Percentiles rank a stretch among this genome's conserved stretches.
Evolutionary conservation across 2,888 invertebrate species (phyloP).

Genomic region (Drosophila falleni): DNA sequence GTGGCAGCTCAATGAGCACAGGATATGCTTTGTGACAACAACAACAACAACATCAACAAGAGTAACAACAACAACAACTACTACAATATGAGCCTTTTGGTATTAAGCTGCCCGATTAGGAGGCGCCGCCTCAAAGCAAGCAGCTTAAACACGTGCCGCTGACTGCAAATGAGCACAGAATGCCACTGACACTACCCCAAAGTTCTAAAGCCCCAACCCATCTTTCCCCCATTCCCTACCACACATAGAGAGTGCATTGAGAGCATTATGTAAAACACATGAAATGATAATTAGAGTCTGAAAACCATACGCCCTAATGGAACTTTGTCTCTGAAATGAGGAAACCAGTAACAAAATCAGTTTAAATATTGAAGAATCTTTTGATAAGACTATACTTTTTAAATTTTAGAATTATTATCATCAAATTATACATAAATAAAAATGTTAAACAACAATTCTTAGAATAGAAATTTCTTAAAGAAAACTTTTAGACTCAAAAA

Average conservation of each 20-base stretch:
- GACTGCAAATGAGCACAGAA: constrained; percentile 62
- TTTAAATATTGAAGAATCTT: background rate
- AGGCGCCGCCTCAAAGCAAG: constrained; percentile 11
- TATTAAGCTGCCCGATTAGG: constrained; percentile 31
- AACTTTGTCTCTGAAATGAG: background rate
- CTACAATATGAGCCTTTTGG: constrained; percentile 27
- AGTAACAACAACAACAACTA: background rate
- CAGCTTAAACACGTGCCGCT: constrained; percentile 48
- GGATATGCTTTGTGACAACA: constrained; percentile 12
- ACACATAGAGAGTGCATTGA: background rate
- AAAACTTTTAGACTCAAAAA: background rate
- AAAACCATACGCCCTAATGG: background rate
- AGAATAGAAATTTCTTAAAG: background rate
- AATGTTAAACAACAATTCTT: background rate
- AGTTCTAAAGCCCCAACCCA: background rate
- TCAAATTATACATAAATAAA: background rate
- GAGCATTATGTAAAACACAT: background rate
- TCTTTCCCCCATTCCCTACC: background rate
- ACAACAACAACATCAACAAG: background rate
- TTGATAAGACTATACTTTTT: background rate
- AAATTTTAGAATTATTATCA: background rate
- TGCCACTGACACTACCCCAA: constrained; percentile 48
- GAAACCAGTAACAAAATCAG: background rate
- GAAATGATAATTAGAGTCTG: background rate
- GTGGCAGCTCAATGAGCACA: constrained; percentile 6